Conservation (phyloP, 1,140 invertebrate genomes). For the Cydia fagiglandana region DNA sequence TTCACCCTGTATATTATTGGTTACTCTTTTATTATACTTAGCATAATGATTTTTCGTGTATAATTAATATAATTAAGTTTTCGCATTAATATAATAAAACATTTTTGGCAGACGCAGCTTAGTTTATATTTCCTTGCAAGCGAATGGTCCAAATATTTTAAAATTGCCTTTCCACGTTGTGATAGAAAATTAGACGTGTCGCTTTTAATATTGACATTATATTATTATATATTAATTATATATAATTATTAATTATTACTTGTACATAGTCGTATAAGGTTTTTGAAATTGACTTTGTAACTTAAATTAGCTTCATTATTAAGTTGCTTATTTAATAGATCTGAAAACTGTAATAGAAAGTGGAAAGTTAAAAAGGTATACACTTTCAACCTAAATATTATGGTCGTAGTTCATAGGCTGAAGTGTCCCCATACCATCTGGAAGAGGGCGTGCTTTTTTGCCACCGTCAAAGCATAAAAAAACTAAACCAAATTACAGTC, state of each 20-base stretch:
- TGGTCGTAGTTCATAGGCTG: neutral
- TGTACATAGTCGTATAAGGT: neutral
- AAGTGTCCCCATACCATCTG: no score
- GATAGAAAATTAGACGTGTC: conserved; percentile 58
- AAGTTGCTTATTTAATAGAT: neutral
- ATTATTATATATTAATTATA: conserved; percentile 45
- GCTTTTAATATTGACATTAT: conserved; percentile 34
- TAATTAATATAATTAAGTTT: neutral
- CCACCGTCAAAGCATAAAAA: neutral
- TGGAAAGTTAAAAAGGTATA: neutral
- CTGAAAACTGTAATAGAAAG: neutral
- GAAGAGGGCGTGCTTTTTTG: no score
- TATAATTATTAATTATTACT: neutral
- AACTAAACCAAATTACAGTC: neutral
- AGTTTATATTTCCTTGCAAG: conserved; percentile 54
- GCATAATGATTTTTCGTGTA: neutral
- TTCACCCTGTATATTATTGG: neutral
- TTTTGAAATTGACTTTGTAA: conserved; percentile 29
- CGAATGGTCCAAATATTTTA: conserved; percentile 67
- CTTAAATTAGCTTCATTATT: conserved; percentile 5
- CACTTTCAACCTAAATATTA: neutral
- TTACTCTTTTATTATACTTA: no score
- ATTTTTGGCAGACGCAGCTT: conserved; percentile 14
- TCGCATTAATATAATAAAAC: neutral
- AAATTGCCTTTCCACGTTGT: conserved; percentile 74